Base-by-base conservation (phyloP, 2,113 vertebrate genomes). In the Trachemys scripta region DNA sequence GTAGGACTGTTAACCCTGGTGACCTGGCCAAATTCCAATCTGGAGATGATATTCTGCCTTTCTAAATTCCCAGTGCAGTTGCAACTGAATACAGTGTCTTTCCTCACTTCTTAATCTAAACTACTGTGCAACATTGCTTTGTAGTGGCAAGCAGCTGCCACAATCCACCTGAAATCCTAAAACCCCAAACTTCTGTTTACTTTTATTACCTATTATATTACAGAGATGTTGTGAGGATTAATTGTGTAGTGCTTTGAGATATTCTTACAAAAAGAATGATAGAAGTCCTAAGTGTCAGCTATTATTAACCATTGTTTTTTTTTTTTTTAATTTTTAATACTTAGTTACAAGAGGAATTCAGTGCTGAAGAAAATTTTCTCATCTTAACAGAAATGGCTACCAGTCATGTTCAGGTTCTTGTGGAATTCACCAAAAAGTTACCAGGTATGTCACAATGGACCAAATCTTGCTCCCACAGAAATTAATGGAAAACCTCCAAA, bases 371-470 rank as follows among this genome's bases (percentile, higher is more conserved):
- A 97, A 99, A 99, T 97, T 99, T 99, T 98, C 98, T 99, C 22
- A 98, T 99, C 78, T 97, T 99, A 97, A 99, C 99, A 62, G 99
- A 99, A 98, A 99, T 99, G 98, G 99, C 99, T 88, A 99, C 99
- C 31, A 99, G 97, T 98, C 99, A 99, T 38, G 99, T 99, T 79
- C 99, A 99, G 94, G 98, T 99, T 87, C 99, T 99, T 69, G 99
- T 99, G 93, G 99, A 99, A 98, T 99, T 99, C 98, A 99, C 99
- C 25, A 99, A 99, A 98, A 99, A 98, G 87, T 98, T 99, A 89
- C 99, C 99, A 99, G 99, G 99, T 99, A 98, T 80, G 81, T 87
- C 54, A 49, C 76, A 3, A 45, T 57, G 24, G 78, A 38, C 6
- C 10, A 88, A 31, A 80, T 31, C 45, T 85, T 95, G 22, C 35